Base-by-base conservation (phyloP, 2,888 invertebrate species). In the Meghimatium bilineatum region DNA sequence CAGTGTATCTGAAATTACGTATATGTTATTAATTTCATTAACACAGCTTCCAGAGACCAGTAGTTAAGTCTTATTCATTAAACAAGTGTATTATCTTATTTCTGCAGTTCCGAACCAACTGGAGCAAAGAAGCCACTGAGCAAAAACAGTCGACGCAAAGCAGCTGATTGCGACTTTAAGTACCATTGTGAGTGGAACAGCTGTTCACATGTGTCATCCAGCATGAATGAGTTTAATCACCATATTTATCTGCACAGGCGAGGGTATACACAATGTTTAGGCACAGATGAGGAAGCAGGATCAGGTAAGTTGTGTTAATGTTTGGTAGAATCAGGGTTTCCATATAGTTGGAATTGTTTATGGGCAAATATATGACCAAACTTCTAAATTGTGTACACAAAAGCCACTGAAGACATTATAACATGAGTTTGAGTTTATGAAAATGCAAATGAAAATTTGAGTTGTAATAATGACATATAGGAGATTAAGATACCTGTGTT, bases 171-270 rank as follows among this genome's bases (percentile, higher is more conserved):
- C 0, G 78, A 85, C 10, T 85, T 87, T 38, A 34, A 72, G 14
- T 86, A 92, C 72, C 80, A 82, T 3, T 93, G 93, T 89, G 93
- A 93, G 86, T 93, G 92, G 92, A 85, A 78, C 14, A 87, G 88
- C 5, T 93, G 93, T n/a, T 20, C 38, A 20, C 60, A 80, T 23
- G 36, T 44, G 3, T n/a, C 69, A 1, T 29, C n/a, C 0, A 78
- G 74, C 67, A 82, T 85, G 82, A 82, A 79, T 63, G 72, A 74
- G 38, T 81, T 85, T 38, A 82, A 82, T 56, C 71, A 85, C 29
- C 81, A 82, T 44, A 78, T 82, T 5, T 49, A 14, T n/a, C 29
- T n/a, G 20, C 81, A 85, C n/a, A 56, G 81, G 10, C 75, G 72
- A 52, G 84, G 69, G 23, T 83, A 85, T 74, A 81, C 71, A 1